Evolutionary conservation across 2,888 invertebrate species (phyloP).

Genomic region (Hemistola chrysoprasaria): DNA sequence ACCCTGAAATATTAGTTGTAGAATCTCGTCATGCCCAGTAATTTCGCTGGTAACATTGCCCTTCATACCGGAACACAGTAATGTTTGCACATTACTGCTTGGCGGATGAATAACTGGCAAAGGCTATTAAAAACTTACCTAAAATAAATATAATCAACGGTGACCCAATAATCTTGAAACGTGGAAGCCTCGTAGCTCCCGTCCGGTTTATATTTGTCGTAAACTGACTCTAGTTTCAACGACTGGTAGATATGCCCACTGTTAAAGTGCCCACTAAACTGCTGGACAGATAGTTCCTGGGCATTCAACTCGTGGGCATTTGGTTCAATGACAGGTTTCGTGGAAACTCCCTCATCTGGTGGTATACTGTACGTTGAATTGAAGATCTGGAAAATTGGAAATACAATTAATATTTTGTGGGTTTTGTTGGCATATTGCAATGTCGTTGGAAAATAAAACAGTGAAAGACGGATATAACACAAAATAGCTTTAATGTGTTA

Average conservation of each 20-base stretch:
- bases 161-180: conserved; percentile 87
- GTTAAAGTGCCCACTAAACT: conserved; percentile 71
- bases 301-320: too few relatives aligned
- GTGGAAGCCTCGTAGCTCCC: conserved; percentile 86
- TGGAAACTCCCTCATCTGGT: neutral
- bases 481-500: too few relatives aligned
- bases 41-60: too few relatives aligned
- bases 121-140: conserved; percentile 79
- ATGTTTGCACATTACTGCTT: too few relatives aligned
- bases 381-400: conserved; percentile 44
- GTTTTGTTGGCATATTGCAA: too few relatives aligned
- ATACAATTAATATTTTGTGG: neutral
- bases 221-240: conserved; percentile 86
- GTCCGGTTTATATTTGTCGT: conserved; percentile 74
- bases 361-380: conserved; percentile 47
- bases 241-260: conserved; percentile 85
- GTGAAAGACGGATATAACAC: too few relatives aligned
- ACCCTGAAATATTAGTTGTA: too few relatives aligned
- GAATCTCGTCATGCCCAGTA: too few relatives aligned
- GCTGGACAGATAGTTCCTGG: neutral
- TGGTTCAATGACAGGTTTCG: too few relatives aligned
- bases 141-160: conserved; percentile 96
- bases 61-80: too few relatives aligned
- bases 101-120: too few relatives aligned
- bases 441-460: too few relatives aligned